These are phyloP conservation scores for Rhinoraja longicauda DNA, from an alignment of 2,797 vertebrate species.

Conservation along the genomic window DNA sequence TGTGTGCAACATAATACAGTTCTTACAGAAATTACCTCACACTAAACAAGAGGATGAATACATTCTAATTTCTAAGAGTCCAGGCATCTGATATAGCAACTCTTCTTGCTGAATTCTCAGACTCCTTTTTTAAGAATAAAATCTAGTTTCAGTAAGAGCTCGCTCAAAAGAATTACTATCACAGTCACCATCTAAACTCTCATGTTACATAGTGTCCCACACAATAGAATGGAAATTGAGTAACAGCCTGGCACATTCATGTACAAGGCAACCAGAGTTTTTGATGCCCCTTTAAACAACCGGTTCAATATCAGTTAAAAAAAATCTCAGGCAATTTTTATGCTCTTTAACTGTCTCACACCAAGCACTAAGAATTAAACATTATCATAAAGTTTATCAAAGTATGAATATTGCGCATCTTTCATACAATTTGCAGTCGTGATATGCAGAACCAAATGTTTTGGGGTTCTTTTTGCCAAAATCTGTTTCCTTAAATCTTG, in stretches of 20 bases:
- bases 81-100: conserved; percentile 49
- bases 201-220: conserved; percentile 60
- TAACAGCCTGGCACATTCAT: conserved; percentile 51
- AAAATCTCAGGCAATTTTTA: background rate
- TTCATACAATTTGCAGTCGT: background rate
- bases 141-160: conserved; percentile 37
- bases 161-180: conserved; percentile 35
- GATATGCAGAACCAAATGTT: background rate
- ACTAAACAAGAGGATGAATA: conserved; percentile 25
- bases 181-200: conserved; percentile 53
- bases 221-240: conserved; percentile 62
- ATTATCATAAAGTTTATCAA: background rate
- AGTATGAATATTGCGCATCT: background rate
- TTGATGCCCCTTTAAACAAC: conserved; percentile 60
- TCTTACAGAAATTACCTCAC: conserved; percentile 5
- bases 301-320: conserved; percentile 47
- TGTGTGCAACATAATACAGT: conserved; percentile 15
- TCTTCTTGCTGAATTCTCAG: conserved; percentile 49
- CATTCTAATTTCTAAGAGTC: conserved; percentile 54
- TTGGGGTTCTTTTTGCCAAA: conserved; percentile 20
- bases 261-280: conserved; percentile 50
- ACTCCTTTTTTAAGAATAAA: conserved; percentile 39
- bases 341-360: background rate
- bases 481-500: conserved; percentile 65
- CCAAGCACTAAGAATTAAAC: background rate